Conservation (phyloP, 2,888 invertebrate species). For the Andrena haemorrhoa region DNA sequence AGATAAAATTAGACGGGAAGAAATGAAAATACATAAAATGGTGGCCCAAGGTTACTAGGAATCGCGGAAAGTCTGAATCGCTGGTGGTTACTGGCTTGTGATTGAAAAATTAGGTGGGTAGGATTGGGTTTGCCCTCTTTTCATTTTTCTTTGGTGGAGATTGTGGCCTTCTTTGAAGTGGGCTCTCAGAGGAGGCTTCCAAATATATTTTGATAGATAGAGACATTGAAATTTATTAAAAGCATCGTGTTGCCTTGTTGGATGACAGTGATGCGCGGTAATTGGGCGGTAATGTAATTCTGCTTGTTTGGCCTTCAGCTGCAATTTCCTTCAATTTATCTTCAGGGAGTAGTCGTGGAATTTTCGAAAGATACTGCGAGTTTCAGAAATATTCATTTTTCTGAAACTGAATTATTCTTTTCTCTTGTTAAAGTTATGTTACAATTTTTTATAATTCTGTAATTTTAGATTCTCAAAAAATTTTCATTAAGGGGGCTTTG, state of each 20-base stretch:
- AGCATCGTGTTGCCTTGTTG: conserved; percentile 15
- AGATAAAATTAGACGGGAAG: conserved; percentile 28
- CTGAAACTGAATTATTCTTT: too few species aligned
- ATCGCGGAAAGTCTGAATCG: background rate
- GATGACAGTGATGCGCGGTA: background rate
- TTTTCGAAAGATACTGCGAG: background rate
- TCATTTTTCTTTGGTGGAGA: background rate
- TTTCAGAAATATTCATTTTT: background rate
- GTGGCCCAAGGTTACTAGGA: conserved; percentile 12
- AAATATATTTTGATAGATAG: background rate
- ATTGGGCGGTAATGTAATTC: background rate
- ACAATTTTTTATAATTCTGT: too few species aligned
- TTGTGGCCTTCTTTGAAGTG: background rate
- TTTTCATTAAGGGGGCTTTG: too few species aligned
- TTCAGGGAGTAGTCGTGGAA: background rate
- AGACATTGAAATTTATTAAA: conserved; percentile 22
- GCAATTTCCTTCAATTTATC: background rate
- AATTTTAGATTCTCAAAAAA: too few species aligned
- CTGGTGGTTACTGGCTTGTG: too few species aligned
- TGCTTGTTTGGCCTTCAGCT: background rate
- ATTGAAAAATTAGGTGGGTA: background rate
- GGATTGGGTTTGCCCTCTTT: background rate
- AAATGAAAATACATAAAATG: conserved; percentile 32
- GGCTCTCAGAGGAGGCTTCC: too few species aligned
- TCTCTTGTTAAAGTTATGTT: background rate